Conservation (phyloP, 2,888 invertebrate genomes). For the Coleophora deauratella region DNA sequence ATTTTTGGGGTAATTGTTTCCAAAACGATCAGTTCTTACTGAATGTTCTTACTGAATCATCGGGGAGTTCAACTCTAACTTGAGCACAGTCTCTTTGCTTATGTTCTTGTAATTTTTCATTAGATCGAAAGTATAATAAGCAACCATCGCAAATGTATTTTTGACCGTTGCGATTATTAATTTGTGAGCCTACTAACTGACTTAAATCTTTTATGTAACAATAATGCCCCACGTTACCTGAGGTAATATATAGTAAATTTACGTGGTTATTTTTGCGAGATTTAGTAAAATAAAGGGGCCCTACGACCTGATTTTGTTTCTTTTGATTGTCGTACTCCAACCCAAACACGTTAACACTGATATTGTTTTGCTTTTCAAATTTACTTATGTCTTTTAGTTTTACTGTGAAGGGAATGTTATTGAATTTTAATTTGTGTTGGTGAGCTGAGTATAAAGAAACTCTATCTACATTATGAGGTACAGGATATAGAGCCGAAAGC, state of each 20-base stretch:
- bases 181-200: constrained; percentile 17
- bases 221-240: constrained; percentile 16
- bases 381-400: constrained; percentile 19
- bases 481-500: constrained; percentile 20
- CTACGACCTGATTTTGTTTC: constrained; percentile 14
- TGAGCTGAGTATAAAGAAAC: too few species aligned
- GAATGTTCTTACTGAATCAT: too few species aligned
- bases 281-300: constrained; percentile 20
- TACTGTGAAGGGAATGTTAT: constrained; percentile 19
- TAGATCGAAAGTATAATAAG: constrained; percentile 4
- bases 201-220: constrained; percentile 22
- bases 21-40: constrained; percentile 13
- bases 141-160: constrained; percentile 15
- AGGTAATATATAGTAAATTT: constrained; percentile 19
- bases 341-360: constrained; percentile 24
- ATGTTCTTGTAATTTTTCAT: constrained; percentile 1
- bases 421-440: constrained; percentile 20
- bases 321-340: constrained; percentile 17
- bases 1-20: constrained; percentile 7
- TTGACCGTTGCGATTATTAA: constrained; percentile 7
- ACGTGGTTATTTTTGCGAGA: constrained; percentile 14
- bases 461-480: constrained; percentile 12
- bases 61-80: constrained; percentile 14
- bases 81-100: constrained; percentile 14
- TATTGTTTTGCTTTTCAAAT: constrained; percentile 20